Evolutionary conservation across 2,888 invertebrate genomes (phyloP), one percentile per base, ranked within the genome.

Genomic region (Lepidonotus clava): DNA sequence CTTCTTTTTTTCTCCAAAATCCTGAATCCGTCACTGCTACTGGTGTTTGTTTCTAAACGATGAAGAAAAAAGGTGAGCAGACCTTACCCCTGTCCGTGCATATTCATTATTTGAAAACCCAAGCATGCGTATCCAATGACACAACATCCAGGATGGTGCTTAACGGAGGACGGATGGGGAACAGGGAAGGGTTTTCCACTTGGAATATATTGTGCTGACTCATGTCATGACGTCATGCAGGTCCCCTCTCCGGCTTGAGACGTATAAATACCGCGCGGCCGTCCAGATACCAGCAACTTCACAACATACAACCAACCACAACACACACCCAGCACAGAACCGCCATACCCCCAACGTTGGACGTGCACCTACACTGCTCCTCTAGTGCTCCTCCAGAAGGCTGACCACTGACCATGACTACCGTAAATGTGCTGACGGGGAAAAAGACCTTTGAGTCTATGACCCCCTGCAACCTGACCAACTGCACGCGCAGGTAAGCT

Each of bases 401-500:
- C 2, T 32, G 11, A 24, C 21, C 1, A 61, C 14, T 38, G 38
- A 5, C 24, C 21, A 34, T 76, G 2, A 76, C 0, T 8, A n/a
- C 34, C 38, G 21, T 76, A 56, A 89, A 90, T 77, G 89, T 92
- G 6, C 89, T 92, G 38, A 93, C 92, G 21, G 93, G 93, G 34
- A 86, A 91, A 8, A 84, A 91, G 87, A 92, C 92, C 32, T 92
- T 93, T 87, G 88, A 87, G 18, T 92, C 93, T 0, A 85, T 92
- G 51, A 89, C 87, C 51, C 92, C 92, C n/a, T 91, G 91, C 21
- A 91, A 93, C 86, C 89, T 93, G 41, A 89, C 90, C 24, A 87
- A 83, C 40, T 93, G 92, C 87, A 91, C 91, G 6, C 92, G 91
- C 89, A 83, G 89, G 93, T 93, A 91, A 90, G 92, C 90, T 36